A percentile compares a stretch with the other conserved stretches of the same genome.
These are phyloP conservation scores for Heteractis magnifica DNA, from an alignment of 92 coral and sea anemone species.

Conservation along the genomic window DNA sequence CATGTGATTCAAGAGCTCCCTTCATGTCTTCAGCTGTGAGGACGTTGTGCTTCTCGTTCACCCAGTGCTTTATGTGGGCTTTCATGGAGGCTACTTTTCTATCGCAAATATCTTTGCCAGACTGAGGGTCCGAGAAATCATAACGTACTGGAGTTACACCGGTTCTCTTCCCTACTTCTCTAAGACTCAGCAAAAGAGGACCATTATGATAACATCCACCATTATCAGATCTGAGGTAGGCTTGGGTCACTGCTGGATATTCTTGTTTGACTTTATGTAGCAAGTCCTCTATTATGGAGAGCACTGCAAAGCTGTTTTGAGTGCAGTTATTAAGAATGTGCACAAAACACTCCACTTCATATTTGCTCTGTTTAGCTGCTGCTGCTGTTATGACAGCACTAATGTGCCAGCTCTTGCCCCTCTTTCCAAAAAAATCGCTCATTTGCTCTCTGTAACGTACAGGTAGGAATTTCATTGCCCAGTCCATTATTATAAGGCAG, in stretches of 20 bases:
- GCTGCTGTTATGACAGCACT: constrained; percentile 18
- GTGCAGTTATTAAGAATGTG: constrained; percentile 28
- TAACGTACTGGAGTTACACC: constrained; percentile 35
- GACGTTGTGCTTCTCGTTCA: constrained; percentile 48
- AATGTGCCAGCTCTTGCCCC: constrained; percentile 25
- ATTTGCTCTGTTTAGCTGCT: not conserved
- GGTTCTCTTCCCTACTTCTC: constrained; percentile 32
- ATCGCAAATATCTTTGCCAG: constrained; percentile 61
- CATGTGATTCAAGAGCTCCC: constrained; percentile 49
- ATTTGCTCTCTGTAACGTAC: constrained; percentile 38
- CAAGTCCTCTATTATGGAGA: constrained; percentile 44
- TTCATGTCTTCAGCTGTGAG: constrained; percentile 52
- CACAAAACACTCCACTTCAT: constrained; percentile 28
- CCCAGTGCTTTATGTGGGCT: constrained; percentile 60
- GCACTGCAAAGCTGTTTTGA: constrained; percentile 38
- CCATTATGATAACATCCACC: constrained; percentile 61
- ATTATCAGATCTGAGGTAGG: constrained; percentile 53
- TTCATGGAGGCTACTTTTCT: constrained; percentile 62
- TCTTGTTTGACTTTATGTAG: constrained; percentile 45
- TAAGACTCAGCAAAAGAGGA: constrained; percentile 40
- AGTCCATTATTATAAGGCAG: not conserved
- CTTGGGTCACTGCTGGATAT: constrained; percentile 12
- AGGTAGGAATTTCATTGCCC: too few species aligned
- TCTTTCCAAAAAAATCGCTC: constrained; percentile 37
- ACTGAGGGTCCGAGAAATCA: constrained; percentile 56